Base-by-base conservation (phyloP, 2,797 vertebrate genomes). In the Tinamus major region DNA sequence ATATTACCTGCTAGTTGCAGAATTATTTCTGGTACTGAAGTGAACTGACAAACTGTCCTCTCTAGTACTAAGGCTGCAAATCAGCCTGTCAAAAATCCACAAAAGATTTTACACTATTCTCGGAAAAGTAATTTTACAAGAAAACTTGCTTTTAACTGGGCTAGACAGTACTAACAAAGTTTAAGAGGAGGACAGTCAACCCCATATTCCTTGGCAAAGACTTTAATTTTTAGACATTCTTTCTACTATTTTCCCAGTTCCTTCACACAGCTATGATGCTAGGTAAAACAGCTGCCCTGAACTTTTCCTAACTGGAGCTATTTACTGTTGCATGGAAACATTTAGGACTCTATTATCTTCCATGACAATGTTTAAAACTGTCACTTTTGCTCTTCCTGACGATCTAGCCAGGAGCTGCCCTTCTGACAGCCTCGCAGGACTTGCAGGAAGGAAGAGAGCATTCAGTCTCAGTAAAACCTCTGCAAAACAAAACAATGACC, bases 11-110 rank as follows among this genome's bases (percentile, higher is more conserved):
- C 39, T 76, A 42, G 33, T 64, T 68, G 49, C 11, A 81, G n/a
- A 42, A 76, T 15, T 20, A 24, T 69, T 76, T 89, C 78, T 65
- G 37, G 72, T 35, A 61, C 1, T 20, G 10, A 88, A 75, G 39
- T 12, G 48, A 69, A 41, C 15, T 0, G 0, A 75, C 31, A 33
- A 75, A 39, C 14, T 68, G 26, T 46, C n/a, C 41, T 53, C 35
- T 51, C 33, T 37, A 13, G 27, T 48, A 51, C 18, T 26, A 24
- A 70, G 27, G 20, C 20, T 77, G 41, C 72, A 78, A 44, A 64
- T 80, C 62, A 89, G 55, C 11, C 63, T 81, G 70, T 6, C 19
- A 31, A 19, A 2, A 3, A 81, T 37, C 56, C 62, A 63, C 3
- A 51, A n/a, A 9, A 89, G 48, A 67, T 51, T 83, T 78, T 27